Evolutionary conservation across 2,113 vertebrate genomes (phyloP).

Genomic region (Psilopsiagon aymara): DNA sequence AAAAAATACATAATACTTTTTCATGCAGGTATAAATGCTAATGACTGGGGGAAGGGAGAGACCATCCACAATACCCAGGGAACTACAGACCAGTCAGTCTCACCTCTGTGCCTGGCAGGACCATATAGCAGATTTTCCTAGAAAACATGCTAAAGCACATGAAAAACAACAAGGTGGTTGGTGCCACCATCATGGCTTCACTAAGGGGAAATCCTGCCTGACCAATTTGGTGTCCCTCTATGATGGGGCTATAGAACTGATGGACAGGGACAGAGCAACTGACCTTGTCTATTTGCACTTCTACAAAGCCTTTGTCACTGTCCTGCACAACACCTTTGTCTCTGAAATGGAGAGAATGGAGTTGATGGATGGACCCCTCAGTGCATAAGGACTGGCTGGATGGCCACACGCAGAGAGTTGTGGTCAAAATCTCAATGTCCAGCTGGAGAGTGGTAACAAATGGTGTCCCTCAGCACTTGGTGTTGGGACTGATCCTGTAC

Average conservation of each 20-base stretch:
- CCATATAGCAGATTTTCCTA: background rate
- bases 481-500: background rate
- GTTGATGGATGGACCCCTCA: background rate
- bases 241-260: background rate
- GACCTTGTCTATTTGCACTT: background rate
- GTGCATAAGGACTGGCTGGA: background rate
- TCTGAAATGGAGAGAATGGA: background rate
- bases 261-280: background rate
- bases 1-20: background rate
- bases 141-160: background rate
- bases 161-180: background rate
- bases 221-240: background rate
- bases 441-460: background rate
- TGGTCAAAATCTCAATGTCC: background rate
- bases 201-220: background rate
- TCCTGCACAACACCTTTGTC: background rate
- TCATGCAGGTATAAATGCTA: background rate
- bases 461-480: background rate
- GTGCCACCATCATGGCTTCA: background rate
- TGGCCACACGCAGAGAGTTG: background rate
- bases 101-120: background rate
- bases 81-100: background rate
- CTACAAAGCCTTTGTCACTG: background rate
- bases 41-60: background rate
- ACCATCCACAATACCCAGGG: fast-evolving